Conservation (phyloP, 1,140 invertebrate species). For the Sycophila sp. region DNA sequence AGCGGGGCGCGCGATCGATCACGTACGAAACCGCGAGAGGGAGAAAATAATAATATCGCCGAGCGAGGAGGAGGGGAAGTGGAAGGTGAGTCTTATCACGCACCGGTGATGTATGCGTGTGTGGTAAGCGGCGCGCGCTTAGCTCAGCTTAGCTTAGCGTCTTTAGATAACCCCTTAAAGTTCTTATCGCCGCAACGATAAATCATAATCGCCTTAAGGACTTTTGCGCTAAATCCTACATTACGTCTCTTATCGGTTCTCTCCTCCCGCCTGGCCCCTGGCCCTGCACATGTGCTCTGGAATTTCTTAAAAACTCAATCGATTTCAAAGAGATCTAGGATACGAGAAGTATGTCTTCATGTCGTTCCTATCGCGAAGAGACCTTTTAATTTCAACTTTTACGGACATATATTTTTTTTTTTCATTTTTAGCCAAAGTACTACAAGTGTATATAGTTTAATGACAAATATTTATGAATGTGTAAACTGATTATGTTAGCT, state of each 20-base stretch:
- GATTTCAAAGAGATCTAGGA: not conserved
- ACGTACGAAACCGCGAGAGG: not conserved
- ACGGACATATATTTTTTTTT: too few species aligned
- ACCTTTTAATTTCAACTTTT: too few species aligned
- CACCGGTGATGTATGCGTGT: not conserved
- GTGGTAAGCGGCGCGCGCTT: not conserved
- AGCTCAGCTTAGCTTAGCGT: not conserved
- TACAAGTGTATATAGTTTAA: too few species aligned
- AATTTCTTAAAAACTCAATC: not conserved
- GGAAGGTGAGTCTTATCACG: too few species aligned
- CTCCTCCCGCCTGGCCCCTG: too few species aligned
- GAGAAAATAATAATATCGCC: constrained; percentile 21
- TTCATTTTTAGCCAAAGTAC: too few species aligned
- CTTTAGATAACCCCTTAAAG: constrained; percentile 24
- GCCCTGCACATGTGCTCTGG: too few species aligned
- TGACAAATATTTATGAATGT: too few species aligned
- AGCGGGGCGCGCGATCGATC: constrained; percentile 42
- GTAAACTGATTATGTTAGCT: too few species aligned
- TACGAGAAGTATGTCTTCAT: not conserved
- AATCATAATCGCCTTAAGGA: constrained; percentile 23
- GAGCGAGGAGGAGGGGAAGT: too few species aligned
- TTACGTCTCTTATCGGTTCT: not conserved
- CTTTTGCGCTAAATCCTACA: not conserved
- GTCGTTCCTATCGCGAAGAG: too few species aligned
- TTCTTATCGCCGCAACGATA: constrained; percentile 1